These are phyloP conservation scores for Montipora foliosa DNA, from an alignment of 64 coral and sea anemone genomes.

Conservation along the genomic window DNA sequence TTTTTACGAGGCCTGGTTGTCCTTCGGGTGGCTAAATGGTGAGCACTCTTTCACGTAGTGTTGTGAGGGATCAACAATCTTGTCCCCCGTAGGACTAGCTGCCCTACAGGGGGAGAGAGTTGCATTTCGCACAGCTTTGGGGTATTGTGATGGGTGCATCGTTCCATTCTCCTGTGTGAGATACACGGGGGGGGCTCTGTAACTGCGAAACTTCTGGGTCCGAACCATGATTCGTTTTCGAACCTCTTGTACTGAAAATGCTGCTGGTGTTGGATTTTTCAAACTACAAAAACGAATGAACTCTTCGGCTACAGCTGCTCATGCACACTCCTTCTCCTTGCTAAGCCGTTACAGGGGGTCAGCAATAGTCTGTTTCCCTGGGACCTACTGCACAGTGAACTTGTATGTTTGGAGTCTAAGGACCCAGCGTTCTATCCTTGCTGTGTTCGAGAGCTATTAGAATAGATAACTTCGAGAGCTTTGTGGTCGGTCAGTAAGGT, in stretches of 20 bases:
- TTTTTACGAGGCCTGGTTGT: no score
- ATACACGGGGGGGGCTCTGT: constrained; percentile 1
- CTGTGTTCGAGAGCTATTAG: constrained; percentile 8
- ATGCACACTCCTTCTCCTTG: not conserved
- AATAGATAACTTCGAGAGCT: constrained; percentile 65
- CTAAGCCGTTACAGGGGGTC: not conserved
- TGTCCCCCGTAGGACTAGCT: no score
- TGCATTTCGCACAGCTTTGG: constrained; percentile 35
- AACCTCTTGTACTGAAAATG: not conserved
- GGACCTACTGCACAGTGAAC: constrained; percentile 1
- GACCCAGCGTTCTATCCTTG: constrained; percentile 56
- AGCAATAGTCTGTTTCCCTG: constrained; percentile 23
- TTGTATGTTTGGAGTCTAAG: constrained; percentile 27
- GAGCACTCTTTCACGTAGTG: no score
- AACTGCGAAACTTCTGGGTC: constrained; percentile 31
- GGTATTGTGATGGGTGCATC: not conserved
- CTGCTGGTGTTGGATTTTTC: not conserved
- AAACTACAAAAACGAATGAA: constrained; percentile 52
- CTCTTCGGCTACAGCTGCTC: constrained; percentile 10
- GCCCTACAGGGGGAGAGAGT: no score
- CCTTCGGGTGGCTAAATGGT: no score
- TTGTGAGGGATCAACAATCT: no score
- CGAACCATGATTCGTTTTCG: constrained; percentile 12
- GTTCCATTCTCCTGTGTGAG: constrained; percentile 33
- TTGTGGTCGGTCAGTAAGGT: no score